Evolutionary conservation across 2,113 vertebrate genomes (phyloP), one percentile per base, ranked within the genome.

Genomic region (Chionomys nivalis): DNA sequence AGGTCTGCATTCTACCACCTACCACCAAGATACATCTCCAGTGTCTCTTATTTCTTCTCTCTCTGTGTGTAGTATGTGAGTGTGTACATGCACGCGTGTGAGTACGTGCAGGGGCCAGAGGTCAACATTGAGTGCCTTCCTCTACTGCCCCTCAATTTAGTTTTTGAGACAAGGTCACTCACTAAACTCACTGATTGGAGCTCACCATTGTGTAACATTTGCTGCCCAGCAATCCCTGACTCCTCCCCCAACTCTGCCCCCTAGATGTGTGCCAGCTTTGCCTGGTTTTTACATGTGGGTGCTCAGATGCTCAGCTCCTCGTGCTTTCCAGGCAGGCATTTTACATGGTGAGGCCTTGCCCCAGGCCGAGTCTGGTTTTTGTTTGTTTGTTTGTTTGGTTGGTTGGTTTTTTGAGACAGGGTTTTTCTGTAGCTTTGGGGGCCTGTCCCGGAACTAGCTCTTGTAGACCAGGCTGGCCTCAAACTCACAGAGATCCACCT

Each of bases 191-290:
- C 36, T 81, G n/a, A n/a, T 16, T 86, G 26, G 10, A 85, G 58
- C 61, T 85, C 24, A 85, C 13, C 58, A 65, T 33, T 31, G 39
- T 31, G 39, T 61, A 63, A 44, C 26, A 42, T 65, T 65, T 31
- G n/a, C 61, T 63, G n/a, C 24, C 58, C 58, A 63, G 7, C 61
- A 44, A 44, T 42, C 82, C 14, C n/a, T 10, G 39, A 65, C 39
- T 65, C 7, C 7, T 11, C 4, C 52, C 10, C 17, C 19, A 2
- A 24, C 33, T 11, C 52, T 5, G 3, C 19, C 19, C 19, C 3
- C 14, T 1, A 28, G 24, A 39, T 28, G 79, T 17, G 6, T 39
- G 52, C 78, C 52, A n/a, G 36, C 79, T 39, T 10, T 39, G 36
- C 21, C 49, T 1, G 3, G 52, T 36, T 82, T 82, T 42, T 61